Base-by-base conservation (phyloP, 2,113 vertebrate species). In the Talpa occidentalis region DNA sequence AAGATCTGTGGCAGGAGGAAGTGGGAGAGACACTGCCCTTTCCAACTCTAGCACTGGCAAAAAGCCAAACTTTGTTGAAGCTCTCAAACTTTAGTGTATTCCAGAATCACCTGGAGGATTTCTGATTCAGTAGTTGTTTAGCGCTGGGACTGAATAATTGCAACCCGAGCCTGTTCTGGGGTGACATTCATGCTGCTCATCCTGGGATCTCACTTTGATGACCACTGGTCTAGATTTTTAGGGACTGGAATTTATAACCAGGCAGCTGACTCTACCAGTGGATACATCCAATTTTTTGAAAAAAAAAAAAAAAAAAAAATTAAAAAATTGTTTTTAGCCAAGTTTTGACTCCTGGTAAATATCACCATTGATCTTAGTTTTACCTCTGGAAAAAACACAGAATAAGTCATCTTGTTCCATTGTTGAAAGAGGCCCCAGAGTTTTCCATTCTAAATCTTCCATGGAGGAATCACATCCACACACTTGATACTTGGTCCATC, bases 341-440 rank as follows among this genome's bases (percentile, higher is more conserved):
- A 88, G 77, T 40, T 90, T 90, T 69, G 92, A 74, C 49, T 91
- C 62, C 72, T 17, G 83, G 30, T 84, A 82, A 77, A 73, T 90
- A 77, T 92, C 49, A 86, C 52, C 76, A 91, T 96, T 95, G 85
- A 94, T 95, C 70, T 88, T 62, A 92, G 67, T 74, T 94, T 94
- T 95, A 88, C 78, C 78, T 88, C 81, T 85, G 88, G 49, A 77
- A 90, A 94, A 97, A 95, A 82, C 60, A 86, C 12, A 83, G 74
- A 94, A 85, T 73, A 79, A 95, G 52, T 70, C 94, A 88, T 90
- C 40, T 89, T 49, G 90, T 96, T 84, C 40, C 24, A 47, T 62
- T 84, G 66, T 84, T 90, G 56, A 76, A 94, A 94, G 26, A 90
- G 80, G 28, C 77, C 84, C 80, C 60, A 54, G 72, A 91, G 86